phyloP scores from a whole-genome alignment of 2,888 invertebrate genomes.

The Troides aeacus region DNA sequence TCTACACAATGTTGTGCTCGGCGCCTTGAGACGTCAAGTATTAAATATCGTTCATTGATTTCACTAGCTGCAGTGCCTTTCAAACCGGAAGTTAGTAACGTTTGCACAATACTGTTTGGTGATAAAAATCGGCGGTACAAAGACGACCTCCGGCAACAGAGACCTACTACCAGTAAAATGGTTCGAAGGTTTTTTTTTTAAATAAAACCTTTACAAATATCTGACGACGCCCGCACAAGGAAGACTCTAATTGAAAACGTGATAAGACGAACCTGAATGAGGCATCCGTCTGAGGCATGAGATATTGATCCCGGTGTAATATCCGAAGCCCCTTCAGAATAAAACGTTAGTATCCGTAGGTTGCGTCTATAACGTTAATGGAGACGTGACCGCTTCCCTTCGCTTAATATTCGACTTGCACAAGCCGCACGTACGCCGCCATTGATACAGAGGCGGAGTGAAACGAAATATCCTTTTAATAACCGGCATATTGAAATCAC shows the following conservation, averaged over 20 bases:
- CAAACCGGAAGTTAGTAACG: no score
- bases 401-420: conserved; percentile 26
- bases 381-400: conserved; percentile 28
- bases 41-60: no score
- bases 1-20: no score
- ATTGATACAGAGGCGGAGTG: conserved; percentile 20
- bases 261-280: conserved; percentile 49
- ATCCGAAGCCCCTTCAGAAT: conserved; percentile 31
- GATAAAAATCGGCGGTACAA: no score
- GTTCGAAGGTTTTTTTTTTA: no score
- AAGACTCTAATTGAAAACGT: conserved; percentile 74
- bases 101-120: no score
- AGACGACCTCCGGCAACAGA: no score
- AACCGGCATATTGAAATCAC: conserved; percentile 17
- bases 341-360: conserved; percentile 27
- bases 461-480: conserved; percentile 25
- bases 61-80: no score
- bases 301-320: conserved; percentile 42
- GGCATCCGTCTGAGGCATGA: conserved; percentile 33
- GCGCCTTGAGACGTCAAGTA: no score
- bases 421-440: conserved; percentile 19
- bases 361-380: conserved; percentile 26
- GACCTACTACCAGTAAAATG: no score
- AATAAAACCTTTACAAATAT: no score
- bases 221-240: conserved; percentile 24